These are phyloP conservation scores for Gulo gulo DNA, from an alignment of 2,113 vertebrate species.

Conservation along the genomic window DNA sequence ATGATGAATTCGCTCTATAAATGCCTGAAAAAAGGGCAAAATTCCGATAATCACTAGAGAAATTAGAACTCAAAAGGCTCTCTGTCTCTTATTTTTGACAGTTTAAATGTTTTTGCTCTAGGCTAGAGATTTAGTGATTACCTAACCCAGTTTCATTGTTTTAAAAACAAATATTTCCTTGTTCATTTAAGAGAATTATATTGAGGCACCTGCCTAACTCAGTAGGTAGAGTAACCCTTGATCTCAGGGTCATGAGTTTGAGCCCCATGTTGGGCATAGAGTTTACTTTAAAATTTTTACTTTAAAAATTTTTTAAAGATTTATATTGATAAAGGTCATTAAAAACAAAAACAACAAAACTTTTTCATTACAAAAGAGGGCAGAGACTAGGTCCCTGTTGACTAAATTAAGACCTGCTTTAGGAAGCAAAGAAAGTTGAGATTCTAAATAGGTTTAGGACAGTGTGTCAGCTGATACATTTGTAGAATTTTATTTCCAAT, in stretches of 20 bases:
- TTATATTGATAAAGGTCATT: not conserved
- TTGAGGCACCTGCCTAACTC: not conserved
- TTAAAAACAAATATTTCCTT: conserved; percentile 25
- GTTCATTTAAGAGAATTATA: conserved; percentile 3
- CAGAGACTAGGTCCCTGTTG: not conserved
- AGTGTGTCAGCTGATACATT: not conserved
- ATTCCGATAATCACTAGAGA: not conserved
- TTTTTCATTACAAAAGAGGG: not conserved
- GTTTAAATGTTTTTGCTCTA: not conserved
- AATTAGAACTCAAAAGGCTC: not conserved
- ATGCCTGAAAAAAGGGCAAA: not conserved
- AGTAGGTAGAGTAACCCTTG: not conserved
- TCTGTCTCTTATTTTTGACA: not conserved
- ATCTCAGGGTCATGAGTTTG: not conserved
- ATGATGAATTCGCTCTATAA: not conserved
- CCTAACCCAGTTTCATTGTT: conserved; percentile 25
- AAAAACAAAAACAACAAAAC: not conserved
- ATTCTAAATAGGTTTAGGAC: not conserved
- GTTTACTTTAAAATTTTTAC: not conserved
- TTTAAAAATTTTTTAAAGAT: not conserved
- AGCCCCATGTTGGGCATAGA: not conserved
- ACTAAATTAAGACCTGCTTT: not conserved
- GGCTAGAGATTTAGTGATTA: not conserved
- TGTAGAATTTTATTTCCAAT: conserved; percentile 8
- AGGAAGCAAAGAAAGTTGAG: not conserved